phyloP scores from a whole-genome alignment of 92 coral and sea anemone genomes.

The Parazoanthus darwini region DNA sequence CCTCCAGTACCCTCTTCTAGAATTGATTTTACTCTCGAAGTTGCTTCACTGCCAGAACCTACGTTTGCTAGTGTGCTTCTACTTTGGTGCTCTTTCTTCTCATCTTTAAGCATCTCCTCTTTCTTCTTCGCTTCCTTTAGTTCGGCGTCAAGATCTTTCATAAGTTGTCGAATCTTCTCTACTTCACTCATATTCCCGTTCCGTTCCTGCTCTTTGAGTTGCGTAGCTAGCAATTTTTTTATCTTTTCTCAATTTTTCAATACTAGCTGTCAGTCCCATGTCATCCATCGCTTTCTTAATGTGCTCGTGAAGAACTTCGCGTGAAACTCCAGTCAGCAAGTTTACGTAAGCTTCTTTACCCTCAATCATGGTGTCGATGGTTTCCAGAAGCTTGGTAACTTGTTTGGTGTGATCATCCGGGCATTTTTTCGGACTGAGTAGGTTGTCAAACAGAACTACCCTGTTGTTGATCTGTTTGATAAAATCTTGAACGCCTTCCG shows the following conservation, averaged over 20 bases:
- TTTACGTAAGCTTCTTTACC: constrained; percentile 24
- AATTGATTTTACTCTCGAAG: constrained; percentile 17
- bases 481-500: neutral
- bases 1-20: neutral
- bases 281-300: constrained; percentile 31
- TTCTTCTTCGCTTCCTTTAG: neutral
- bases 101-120: neutral
- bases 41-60: neutral
- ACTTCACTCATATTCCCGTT: neutral
- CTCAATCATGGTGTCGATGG: constrained; percentile 39
- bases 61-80: neutral
- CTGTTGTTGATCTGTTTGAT: constrained; percentile 24
- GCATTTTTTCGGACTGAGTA: neutral
- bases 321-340: constrained; percentile 34
- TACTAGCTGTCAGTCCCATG: constrained; percentile 1
- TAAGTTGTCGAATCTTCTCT: neutral
- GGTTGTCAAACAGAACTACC: constrained; percentile 35
- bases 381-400: constrained; percentile 30
- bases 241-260: neutral
- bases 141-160: neutral
- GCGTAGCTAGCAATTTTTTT: neutral
- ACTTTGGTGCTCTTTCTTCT: neutral
- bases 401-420: constrained; percentile 37
- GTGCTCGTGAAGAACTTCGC: constrained; percentile 13
- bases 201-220: neutral